Evolutionary conservation across 2,113 vertebrate genomes (phyloP).

Genomic region (Mandrillus leucophaeus): DNA sequence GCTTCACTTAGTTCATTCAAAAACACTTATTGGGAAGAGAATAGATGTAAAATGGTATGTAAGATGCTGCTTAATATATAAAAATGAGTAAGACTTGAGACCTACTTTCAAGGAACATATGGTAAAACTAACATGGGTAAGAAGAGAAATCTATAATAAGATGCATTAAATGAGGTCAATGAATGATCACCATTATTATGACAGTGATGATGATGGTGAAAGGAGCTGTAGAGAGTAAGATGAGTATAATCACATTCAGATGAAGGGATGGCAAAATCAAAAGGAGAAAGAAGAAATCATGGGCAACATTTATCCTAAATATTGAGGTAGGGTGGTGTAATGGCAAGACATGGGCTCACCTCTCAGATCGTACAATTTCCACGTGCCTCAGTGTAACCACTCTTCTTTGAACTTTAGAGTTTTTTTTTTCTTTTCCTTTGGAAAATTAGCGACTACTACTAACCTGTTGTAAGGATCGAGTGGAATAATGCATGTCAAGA

Average conservation of each 20-base stretch:
- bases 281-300: not conserved
- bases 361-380: not conserved
- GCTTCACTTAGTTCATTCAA: not conserved
- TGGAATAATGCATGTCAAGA: not conserved
- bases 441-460: not conserved
- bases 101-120: not conserved
- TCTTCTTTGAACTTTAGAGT: not conserved
- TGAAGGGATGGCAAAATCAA: not conserved
- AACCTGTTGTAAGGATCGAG: not conserved
- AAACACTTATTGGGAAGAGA: not conserved
- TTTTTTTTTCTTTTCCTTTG: not conserved
- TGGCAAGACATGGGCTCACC: not conserved
- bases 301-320: not conserved
- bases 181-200: not conserved
- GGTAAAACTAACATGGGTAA: not conserved
- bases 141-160: not conserved
- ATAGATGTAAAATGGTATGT: not conserved
- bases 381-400: not conserved
- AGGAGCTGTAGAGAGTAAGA: not conserved
- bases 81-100: constrained; percentile 16
- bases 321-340: not conserved
- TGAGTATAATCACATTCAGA: not conserved
- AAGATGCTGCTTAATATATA: not conserved
- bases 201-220: too few species aligned
- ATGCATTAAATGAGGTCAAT: not conserved